These are phyloP conservation scores for Drosophila suboccidentalis DNA, from an alignment of 2,888 invertebrate species.

Conservation along the genomic window DNA sequence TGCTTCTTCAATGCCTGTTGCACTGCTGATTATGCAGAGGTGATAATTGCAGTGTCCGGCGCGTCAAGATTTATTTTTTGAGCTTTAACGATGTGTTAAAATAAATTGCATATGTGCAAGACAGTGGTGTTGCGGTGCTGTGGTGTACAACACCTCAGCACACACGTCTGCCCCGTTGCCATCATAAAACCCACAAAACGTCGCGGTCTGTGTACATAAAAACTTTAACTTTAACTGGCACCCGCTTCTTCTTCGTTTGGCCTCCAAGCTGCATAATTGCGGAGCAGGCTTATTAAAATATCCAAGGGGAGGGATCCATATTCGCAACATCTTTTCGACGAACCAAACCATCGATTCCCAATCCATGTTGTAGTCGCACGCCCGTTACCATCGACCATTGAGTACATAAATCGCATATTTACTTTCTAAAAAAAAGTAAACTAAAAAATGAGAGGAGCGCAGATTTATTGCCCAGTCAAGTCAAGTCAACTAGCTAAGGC, in stretches of 20 bases:
- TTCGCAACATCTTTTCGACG: constrained; percentile 2
- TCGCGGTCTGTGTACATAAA: constrained; percentile 77
- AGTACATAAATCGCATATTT: constrained; percentile 53
- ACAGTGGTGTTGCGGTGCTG: constrained; percentile 9
- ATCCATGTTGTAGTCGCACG: constrained; percentile 24
- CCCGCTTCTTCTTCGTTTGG: constrained; percentile 21
- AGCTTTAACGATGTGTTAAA: constrained; percentile 84
- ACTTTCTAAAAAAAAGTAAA: constrained; percentile 63
- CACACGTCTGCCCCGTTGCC: constrained; percentile 4
- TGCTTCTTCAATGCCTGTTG: constrained; percentile 24
- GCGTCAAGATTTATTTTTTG: constrained; percentile 83
- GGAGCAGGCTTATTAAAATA: constrained; percentile 70
- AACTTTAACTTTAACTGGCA: constrained; percentile 64
- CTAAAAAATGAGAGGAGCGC: constrained; percentile 37
- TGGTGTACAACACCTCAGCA: background rate
- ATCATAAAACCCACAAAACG: constrained; percentile 71
- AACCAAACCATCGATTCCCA: background rate
- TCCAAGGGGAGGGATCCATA: constrained; percentile 31
- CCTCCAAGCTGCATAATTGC: constrained; percentile 54
- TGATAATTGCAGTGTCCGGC: constrained; percentile 84
- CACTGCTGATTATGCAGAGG: constrained; percentile 80
- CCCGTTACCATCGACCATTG: constrained; percentile 10
- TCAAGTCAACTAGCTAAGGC: constrained; percentile 34
- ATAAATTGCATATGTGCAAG: constrained; percentile 81
- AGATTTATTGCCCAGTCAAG: constrained; percentile 64